These are phyloP conservation scores for Trematocara macrostoma DNA, from an alignment of 2,113 vertebrate genomes.

Conservation along the genomic window DNA sequence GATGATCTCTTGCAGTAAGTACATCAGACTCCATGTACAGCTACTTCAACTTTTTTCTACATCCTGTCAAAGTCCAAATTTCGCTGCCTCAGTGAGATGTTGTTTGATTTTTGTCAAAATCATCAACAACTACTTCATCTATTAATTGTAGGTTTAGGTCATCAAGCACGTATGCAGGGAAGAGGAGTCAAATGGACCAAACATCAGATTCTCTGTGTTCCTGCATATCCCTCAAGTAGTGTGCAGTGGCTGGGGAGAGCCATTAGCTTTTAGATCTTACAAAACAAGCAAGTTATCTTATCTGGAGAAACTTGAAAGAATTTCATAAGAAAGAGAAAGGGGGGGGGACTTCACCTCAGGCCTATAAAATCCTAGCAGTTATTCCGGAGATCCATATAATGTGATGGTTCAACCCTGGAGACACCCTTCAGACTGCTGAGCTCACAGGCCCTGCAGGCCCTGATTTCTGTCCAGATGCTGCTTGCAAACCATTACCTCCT, in stretches of 20 bases:
- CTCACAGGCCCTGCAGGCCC: neutral
- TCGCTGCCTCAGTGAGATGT: neutral
- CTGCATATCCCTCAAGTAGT: constrained; percentile 4
- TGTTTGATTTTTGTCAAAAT: neutral
- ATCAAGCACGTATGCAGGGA: neutral
- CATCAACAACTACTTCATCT: neutral
- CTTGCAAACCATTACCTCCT: constrained; percentile 8
- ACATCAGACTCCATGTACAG: neutral
- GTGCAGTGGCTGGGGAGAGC: constrained; percentile 16
- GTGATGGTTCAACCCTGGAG: constrained; percentile 6
- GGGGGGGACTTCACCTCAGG: constrained; percentile 16
- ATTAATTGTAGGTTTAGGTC: neutral
- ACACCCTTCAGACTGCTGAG: constrained; percentile 15
- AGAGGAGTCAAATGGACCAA: constrained; percentile 1
- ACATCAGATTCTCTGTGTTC: constrained; percentile 23
- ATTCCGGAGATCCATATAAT: neutral
- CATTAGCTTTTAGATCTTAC: constrained; percentile 25
- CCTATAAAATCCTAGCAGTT: constrained; percentile 11
- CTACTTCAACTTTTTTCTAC: neutral
- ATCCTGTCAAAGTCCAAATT: neutral
- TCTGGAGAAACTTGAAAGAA: constrained; percentile 37
- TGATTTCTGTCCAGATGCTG: constrained; percentile 33
- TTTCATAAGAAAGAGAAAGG: neutral
- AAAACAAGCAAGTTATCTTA: constrained; percentile 30
- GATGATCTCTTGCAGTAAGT: neutral